phyloP scores from a whole-genome alignment of 2,888 invertebrate species.

The Philaethria dido region DNA sequence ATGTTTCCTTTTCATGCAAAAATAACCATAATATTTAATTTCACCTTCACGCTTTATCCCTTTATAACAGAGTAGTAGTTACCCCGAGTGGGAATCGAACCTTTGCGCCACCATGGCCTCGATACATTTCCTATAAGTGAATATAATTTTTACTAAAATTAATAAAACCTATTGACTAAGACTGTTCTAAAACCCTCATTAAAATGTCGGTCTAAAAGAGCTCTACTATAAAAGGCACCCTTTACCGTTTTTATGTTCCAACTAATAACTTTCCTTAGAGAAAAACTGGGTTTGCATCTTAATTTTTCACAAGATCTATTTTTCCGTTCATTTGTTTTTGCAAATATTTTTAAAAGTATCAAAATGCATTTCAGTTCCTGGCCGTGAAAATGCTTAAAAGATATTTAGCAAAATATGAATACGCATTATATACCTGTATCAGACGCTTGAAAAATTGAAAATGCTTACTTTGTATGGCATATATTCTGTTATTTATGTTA shows the following conservation, averaged over 20 bases:
- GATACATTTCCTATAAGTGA: neutral
- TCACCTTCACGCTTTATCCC: too few relatives aligned
- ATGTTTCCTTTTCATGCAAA: too few relatives aligned
- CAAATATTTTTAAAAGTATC: neutral
- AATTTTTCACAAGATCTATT: conserved; percentile 22
- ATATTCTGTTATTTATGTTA: too few relatives aligned
- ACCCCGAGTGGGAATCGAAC: too few relatives aligned
- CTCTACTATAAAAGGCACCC: conserved; percentile 25
- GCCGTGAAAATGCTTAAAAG: neutral
- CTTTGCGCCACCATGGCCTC: too few relatives aligned
- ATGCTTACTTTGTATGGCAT: too few relatives aligned
- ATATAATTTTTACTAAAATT: neutral
- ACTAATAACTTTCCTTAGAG: conserved; percentile 30
- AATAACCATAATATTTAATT: too few relatives aligned
- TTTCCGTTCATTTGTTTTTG: conserved; percentile 3
- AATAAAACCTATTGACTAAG: conserved; percentile 23
- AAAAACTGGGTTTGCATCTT: conserved; percentile 29
- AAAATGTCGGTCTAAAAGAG: conserved; percentile 31
- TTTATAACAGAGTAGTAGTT: too few relatives aligned
- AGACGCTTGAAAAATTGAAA: too few relatives aligned
- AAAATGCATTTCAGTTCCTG: neutral
- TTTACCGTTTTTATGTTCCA: conserved; percentile 22
- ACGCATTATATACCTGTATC: neutral
- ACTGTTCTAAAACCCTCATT: conserved; percentile 33
- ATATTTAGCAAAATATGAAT: neutral